These are phyloP conservation scores for Myanophis thanlyinensis DNA, from an alignment of 2,113 vertebrate genomes.

Conservation along the genomic window DNA sequence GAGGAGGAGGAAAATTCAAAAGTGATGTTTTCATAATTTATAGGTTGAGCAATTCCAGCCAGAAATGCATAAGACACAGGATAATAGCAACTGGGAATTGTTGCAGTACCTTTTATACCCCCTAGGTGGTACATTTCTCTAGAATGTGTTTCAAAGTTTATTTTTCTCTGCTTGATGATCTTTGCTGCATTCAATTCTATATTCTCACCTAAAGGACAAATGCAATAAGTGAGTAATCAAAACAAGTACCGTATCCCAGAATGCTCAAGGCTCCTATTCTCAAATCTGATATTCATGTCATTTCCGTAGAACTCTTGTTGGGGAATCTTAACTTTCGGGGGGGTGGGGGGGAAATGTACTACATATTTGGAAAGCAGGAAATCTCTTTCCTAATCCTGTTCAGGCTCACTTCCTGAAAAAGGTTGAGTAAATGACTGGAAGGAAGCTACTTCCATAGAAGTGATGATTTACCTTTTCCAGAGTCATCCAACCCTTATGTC, in stretches of 20 bases:
- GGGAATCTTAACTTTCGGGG: neutral
- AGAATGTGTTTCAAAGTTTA: neutral
- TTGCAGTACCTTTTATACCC: neutral
- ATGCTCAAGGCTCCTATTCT: neutral
- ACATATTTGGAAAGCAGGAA: neutral
- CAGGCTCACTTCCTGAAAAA: neutral
- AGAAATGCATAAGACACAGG: neutral
- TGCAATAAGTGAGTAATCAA: neutral
- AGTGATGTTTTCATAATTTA: neutral
- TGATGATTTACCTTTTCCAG: neutral
- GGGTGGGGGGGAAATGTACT: neutral
- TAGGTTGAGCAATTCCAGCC: accelerated
- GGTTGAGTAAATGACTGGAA: neutral
- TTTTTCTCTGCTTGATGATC: neutral
- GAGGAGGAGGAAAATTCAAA: neutral
- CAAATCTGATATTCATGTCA: neutral
- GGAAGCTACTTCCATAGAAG: neutral
- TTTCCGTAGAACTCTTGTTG: neutral
- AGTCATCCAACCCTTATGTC: neutral
- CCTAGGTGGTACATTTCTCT: neutral
- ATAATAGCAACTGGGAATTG: neutral
- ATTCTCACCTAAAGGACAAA: neutral
- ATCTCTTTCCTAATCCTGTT: neutral
- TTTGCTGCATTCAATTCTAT: neutral
- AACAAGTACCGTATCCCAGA: neutral